Conservation (phyloP, 2,888 invertebrate species). For the Catonia carolina region DNA sequence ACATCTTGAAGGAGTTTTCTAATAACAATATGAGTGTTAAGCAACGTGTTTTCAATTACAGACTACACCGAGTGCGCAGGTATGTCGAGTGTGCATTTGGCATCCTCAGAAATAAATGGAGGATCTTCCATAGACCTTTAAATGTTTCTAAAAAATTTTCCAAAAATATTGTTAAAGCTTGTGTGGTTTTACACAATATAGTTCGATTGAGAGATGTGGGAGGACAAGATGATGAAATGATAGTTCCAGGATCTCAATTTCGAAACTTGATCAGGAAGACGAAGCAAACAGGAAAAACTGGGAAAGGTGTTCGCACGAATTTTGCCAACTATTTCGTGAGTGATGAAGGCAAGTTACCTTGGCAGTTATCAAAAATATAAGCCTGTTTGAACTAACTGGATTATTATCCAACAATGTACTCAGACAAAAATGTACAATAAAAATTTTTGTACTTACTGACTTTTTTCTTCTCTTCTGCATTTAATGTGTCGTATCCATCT, state of each 20-base stretch:
- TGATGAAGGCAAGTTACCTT: not conserved
- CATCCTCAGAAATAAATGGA: conserved; percentile 7
- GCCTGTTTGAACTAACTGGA: not conserved
- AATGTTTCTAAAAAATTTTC: conserved; percentile 10
- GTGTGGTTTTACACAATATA: conserved; percentile 10
- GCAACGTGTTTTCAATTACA: conserved; percentile 14
- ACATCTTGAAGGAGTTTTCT: conserved; percentile 3
- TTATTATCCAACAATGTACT: too few species aligned
- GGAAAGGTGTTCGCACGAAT: conserved; percentile 1
- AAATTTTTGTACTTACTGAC: not conserved
- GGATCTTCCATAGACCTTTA: conserved; percentile 9
- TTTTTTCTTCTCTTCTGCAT: not conserved
- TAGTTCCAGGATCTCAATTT: not conserved
- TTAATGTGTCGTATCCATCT: not conserved
- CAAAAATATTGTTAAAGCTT: conserved; percentile 3
- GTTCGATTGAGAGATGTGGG: not conserved
- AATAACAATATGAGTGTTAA: conserved; percentile 8
- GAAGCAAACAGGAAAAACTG: not conserved
- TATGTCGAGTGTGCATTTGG: conserved; percentile 15
- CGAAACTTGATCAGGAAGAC: not conserved
- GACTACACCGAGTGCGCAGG: not conserved
- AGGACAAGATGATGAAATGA: not conserved
- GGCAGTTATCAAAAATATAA: conserved; percentile 10
- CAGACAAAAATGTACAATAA: too few species aligned
- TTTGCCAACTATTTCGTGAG: conserved; percentile 7